Base-by-base conservation (phyloP, 2,797 vertebrate species). In the Fundulus diaphanus region DNA sequence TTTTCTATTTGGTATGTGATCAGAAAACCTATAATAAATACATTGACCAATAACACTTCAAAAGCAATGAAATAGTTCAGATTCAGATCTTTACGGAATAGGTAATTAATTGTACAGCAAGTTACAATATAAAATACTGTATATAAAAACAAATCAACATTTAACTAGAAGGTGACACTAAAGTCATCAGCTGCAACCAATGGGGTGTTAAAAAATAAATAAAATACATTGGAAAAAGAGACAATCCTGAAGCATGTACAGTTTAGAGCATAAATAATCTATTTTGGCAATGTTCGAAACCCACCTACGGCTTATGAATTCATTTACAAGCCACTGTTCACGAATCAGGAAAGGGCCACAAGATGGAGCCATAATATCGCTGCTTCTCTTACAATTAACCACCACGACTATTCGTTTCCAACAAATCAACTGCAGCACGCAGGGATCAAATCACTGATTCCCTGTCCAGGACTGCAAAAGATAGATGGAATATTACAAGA, bases 351-450 rank as follows among this genome's bases (percentile, higher is more conserved):
- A 27, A 24, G 16, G 16, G 29, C 72, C 77, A 74, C 72, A 48
- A 74, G 77, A 74, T 70, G 72, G 77, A 46, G 72, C 24, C 77
- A 74, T 5, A 65, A 8, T n/a, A 37, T 65, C 29, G 66, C 59
- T 56, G 37, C 37, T 46, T 44, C 1, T 35, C 49, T 16, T n/a
- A 52, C 15, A 7, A 33, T 33, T 31, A 7, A 57, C 27, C 31
- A 8, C 18, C 31, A 8, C 18, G 29, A 18, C 7, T 57, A 7
- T 57, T 57, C 11, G 5, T 57, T 57, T 7, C 13, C 3, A 31
- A 13, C 54, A 57, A 12, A 31, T 16, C 4, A 31, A 57, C 29
- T 31, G 5, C 56, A 57, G 15, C 15, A 57, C 13, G 31, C 16
- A 57, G 13, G 1, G 15, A 59, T 16, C 29, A 20, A 18, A 59